Evolutionary conservation across 2,797 vertebrate genomes (phyloP).

Genomic region (Takifugu rubripes): DNA sequence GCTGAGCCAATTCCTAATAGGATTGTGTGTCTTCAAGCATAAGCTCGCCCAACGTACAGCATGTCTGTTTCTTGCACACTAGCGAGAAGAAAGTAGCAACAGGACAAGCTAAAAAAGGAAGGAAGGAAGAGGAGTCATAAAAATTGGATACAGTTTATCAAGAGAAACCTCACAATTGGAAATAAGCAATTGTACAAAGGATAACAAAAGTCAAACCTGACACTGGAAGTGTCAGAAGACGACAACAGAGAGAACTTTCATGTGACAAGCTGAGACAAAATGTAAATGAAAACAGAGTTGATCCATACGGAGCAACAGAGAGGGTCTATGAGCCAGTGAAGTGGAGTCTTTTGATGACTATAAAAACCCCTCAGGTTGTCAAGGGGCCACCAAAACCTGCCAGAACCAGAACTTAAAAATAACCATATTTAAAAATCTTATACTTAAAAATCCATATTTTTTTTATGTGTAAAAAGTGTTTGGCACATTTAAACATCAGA

Average conservation of each 20-base stretch:
- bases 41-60: constrained; percentile 62
- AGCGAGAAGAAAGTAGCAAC: constrained; percentile 15
- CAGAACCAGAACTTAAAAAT: neutral
- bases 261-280: constrained; percentile 56
- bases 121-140: constrained; percentile 8
- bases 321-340: constrained; percentile 22
- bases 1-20: constrained; percentile 69
- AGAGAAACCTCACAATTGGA: constrained; percentile 36
- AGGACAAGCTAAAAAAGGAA: constrained; percentile 16
- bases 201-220: constrained; percentile 45
- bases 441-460: neutral
- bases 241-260: constrained; percentile 48
- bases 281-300: constrained; percentile 28
- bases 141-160: constrained; percentile 21
- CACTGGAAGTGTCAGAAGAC: constrained; percentile 27
- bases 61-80: constrained; percentile 49
- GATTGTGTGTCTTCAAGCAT: constrained; percentile 74
- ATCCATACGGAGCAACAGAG: constrained; percentile 56
- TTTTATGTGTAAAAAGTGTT: neutral
- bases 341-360: constrained; percentile 22
- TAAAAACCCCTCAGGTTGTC: constrained; percentile 30
- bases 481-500: neutral
- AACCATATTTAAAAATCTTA: neutral
- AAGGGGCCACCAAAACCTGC: constrained; percentile 34
- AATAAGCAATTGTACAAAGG: constrained; percentile 47